A percentile compares a stretch with the other conserved stretches of the same genome.
phyloP scores from a whole-genome alignment of 2,113 vertebrate genomes.

The Raja brachyura region DNA sequence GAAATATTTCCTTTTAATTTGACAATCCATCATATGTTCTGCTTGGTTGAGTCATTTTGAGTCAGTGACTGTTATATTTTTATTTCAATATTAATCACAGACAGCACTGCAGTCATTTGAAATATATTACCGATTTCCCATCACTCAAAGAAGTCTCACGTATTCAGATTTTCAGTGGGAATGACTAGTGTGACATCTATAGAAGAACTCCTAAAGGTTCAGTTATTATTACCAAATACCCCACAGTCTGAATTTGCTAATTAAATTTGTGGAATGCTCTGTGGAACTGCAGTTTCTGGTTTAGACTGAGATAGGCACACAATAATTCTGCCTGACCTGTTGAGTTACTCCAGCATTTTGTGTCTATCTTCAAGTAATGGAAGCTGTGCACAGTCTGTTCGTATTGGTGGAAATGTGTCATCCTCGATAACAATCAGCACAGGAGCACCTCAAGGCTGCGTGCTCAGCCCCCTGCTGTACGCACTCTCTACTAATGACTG shows the following conservation, averaged over 20 bases:
- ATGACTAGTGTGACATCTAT: background rate
- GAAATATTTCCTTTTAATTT: background rate
- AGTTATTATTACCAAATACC: background rate
- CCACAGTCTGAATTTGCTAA: background rate
- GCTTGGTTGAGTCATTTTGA: background rate
- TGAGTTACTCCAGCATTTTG: no score
- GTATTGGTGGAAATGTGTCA: no score
- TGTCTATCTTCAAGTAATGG: no score
- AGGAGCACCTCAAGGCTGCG: no score
- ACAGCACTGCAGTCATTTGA: background rate
- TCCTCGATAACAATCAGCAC: no score
- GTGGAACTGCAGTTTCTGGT: no score
- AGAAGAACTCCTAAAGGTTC: background rate
- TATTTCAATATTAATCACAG: slow-evolving; percentile 10
- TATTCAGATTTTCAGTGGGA: background rate
- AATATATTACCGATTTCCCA: background rate
- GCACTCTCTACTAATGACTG: no score
- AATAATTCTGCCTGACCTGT: no score
- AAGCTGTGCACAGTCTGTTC: no score
- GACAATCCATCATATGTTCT: background rate
- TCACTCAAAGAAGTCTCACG: background rate
- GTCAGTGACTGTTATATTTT: no score
- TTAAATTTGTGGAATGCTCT: background rate
- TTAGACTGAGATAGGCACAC: no score
- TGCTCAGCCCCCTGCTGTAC: no score